Conservation (phyloP, 2,888 invertebrate species). For the Toxonevra muliebris region DNA sequence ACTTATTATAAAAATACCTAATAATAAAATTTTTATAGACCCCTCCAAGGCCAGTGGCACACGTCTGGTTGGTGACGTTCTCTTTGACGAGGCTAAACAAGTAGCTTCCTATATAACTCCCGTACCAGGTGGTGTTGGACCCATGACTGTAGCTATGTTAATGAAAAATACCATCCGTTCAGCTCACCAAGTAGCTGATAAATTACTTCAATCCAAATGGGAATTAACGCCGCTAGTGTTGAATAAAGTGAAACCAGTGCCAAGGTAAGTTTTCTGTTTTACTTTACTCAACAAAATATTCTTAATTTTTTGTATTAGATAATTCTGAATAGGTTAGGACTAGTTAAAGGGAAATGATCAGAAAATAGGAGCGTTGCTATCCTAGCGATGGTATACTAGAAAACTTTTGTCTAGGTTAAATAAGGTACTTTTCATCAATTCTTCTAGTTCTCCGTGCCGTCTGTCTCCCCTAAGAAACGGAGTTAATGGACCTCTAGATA, state of each 20-base stretch:
- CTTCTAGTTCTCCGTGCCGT: too few relatives aligned
- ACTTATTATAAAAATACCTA: too few relatives aligned
- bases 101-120: slow-evolving; percentile 93
- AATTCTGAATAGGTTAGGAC: too few relatives aligned
- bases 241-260: slow-evolving; percentile 76
- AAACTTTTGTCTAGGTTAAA: too few relatives aligned
- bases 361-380: too few relatives aligned
- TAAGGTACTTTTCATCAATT: too few relatives aligned
- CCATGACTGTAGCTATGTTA: slow-evolving; percentile 99
- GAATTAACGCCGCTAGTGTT: slow-evolving; percentile 75
- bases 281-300: not conserved
- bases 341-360: too few relatives aligned
- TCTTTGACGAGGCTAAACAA: slow-evolving; percentile 79
- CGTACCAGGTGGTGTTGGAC: slow-evolving; percentile 97
- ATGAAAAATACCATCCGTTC: slow-evolving; percentile 94
- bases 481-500: too few relatives aligned
- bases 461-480: too few relatives aligned
- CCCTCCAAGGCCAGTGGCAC: slow-evolving; percentile 78
- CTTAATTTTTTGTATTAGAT: too few relatives aligned
- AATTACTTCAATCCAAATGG: slow-evolving; percentile 72
- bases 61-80: slow-evolving; percentile 94
- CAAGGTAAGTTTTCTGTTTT: slow-evolving; percentile 70
- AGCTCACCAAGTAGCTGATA: slow-evolving; percentile 73
- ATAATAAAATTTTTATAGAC: slow-evolving; percentile 67
- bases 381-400: too few relatives aligned